Percentiles rank a stretch among this genome's conserved stretches.
Conservation (phyloP, 2,888 invertebrate genomes). For the Terebella lapidaria region DNA sequence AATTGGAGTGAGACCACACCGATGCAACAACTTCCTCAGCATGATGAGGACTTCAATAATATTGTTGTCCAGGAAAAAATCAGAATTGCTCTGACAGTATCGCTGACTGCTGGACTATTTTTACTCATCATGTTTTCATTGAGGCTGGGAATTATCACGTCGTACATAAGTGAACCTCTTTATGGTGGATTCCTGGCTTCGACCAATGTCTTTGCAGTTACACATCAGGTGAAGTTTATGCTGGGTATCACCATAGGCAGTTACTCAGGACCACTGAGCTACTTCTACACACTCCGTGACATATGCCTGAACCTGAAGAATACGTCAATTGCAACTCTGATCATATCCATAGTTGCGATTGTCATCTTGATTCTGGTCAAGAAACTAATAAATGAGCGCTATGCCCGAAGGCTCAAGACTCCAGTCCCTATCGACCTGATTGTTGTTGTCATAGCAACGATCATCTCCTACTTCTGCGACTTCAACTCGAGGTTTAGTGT, state of each 20-base stretch:
- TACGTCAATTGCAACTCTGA: slow-evolving; percentile 34
- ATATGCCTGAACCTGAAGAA: slow-evolving; percentile 32
- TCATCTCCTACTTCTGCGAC: slow-evolving; percentile 32
- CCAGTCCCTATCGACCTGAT: slow-evolving; percentile 49
- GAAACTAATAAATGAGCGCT: slow-evolving; percentile 45
- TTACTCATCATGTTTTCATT: slow-evolving; percentile 41
- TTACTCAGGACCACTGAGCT: slow-evolving; percentile 37
- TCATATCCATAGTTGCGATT: slow-evolving; percentile 33
- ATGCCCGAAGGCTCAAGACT: slow-evolving; percentile 39
- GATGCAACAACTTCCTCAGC: too few species aligned
- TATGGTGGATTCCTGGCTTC: slow-evolving; percentile 48
- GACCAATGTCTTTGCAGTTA: slow-evolving; percentile 44
- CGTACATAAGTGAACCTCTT: slow-evolving; percentile 48
- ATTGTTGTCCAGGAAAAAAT: too few species aligned
- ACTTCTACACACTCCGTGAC: slow-evolving; percentile 35
- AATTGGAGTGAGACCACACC: too few species aligned
- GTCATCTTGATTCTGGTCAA: slow-evolving; percentile 39
- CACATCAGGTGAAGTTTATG: slow-evolving; percentile 42
- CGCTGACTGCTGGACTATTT: slow-evolving; percentile 39
- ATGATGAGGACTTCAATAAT: too few species aligned
- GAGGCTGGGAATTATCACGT: slow-evolving; percentile 46
- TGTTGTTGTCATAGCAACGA: slow-evolving; percentile 38
- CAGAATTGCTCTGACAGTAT: slow-evolving; percentile 34
- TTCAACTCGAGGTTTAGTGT: slow-evolving; percentile 30
- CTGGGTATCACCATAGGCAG: slow-evolving; percentile 38